A percentile compares a stretch with the other conserved stretches of the same genome.
These are phyloP conservation scores for Akabosia matsudoensis DNA, from an alignment of 1,140 invertebrate species.

Conservation along the genomic window DNA sequence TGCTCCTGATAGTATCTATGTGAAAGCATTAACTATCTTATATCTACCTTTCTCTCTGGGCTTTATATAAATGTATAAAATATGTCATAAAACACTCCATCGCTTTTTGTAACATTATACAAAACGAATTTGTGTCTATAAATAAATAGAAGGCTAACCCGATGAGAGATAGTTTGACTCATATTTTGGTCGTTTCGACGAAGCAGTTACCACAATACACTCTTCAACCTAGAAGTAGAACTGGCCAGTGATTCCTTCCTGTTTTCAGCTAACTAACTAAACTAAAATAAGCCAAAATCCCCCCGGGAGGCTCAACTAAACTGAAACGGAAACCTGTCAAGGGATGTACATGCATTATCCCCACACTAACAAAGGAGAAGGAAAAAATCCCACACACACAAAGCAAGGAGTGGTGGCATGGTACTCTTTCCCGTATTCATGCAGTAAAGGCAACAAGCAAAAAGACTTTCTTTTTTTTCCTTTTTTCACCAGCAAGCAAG, in stretches of 20 bases:
- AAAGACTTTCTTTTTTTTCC: not conserved
- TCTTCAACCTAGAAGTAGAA: not conserved
- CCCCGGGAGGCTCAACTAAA: conserved; percentile 21
- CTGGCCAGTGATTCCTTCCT: conserved; percentile 6
- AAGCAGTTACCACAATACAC: not conserved
- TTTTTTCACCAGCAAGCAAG: not conserved
- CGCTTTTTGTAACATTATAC: not conserved
- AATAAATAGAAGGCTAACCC: not conserved
- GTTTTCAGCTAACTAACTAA: conserved; percentile 22
- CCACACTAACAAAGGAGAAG: not conserved
- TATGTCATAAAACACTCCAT: not conserved
- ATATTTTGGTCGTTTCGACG: no score
- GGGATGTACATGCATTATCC: conserved; percentile 17
- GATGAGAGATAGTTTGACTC: not conserved
- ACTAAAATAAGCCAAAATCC: conserved; percentile 23
- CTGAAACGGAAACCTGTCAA: conserved; percentile 24
- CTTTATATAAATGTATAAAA: not conserved
- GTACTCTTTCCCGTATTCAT: no score
- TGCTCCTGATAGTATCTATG: not conserved
- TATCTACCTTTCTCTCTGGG: not conserved
- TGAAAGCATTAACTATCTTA: not conserved
- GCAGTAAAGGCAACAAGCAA: no score
- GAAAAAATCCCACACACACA: not conserved
- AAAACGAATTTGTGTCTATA: not conserved
- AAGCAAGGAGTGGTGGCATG: not conserved